Base-by-base conservation (phyloP, 1,140 invertebrate genomes). In the Probaryconus sp. region DNA sequence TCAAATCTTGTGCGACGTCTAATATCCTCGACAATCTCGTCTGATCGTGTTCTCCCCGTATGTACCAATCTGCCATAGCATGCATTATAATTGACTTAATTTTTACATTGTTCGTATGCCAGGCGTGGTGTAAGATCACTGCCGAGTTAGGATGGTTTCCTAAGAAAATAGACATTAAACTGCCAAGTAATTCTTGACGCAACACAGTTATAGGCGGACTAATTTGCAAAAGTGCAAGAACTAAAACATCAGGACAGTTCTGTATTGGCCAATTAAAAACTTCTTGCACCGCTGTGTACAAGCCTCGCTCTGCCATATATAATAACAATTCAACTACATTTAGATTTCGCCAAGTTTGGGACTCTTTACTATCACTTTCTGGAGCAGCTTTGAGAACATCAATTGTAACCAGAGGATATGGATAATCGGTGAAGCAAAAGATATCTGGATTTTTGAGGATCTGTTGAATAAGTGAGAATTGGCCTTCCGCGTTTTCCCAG, bases 41-140 rank as follows among this genome's bases (percentile, higher is more conserved):
- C 85, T 99, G 97, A 87, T 99, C 97, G 79, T 94, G 93, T 71
- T 98, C 96, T 17, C 94, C 93, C 17, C 95, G 91, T 61, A 95
- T 90, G 83, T 98, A 99, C 96, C 97, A 99, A 51, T 99, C 97
- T 1, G 96, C 95, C 97, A 99, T 99, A 0, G 96, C 92, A 77
- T 97, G 95, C 93, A 98, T 98, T 21, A 98, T 94, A 33, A 97
- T 93, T 2, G 93, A 92, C 58, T 96, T 93, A 26, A 95, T 90
- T 47, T 91, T 91, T 4, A 91, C 89, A 74, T 91, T 92, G 79
- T 93, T 92, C 0, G 90, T 89, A 81, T 94, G 96, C 98, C 98
- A 99, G 0, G 96, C 96, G 84, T 97, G 94, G 86, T 98, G 96
- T 14, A 99, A 88, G 48, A 99, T 95, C 9, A 96, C 95, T 63